Base-by-base conservation (phyloP, 2,113 vertebrate species). In the Pterophyllum scalare region DNA sequence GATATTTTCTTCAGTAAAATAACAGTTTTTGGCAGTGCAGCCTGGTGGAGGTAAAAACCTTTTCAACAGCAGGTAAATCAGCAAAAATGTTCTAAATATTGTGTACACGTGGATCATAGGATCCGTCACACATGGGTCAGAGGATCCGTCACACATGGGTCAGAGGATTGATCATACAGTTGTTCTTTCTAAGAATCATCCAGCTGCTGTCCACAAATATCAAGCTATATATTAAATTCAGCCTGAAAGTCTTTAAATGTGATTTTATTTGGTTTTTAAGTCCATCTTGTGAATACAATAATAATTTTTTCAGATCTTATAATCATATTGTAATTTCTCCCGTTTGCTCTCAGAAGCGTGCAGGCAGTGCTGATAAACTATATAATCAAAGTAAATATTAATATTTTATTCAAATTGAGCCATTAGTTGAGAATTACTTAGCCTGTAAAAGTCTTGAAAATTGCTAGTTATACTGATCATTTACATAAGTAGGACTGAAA, bases 51-150 rank as follows among this genome's bases (percentile, higher is more conserved):
- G n/a, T n/a, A n/a, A 31, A 31, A 31, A 1, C 28, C 28, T 31
- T 31, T 31, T 31, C 28, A 4, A 31, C 28, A 31, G 28, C 17
- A 3, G 24, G 26, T 59, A 31, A 59, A 9, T 7, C 2, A 59
- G 4, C 7, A 31, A 59, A 59, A n/a, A n/a, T n/a, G 24, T 59
- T 28, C 24, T 59, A 10, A 31, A 59, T 31, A 5, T 59, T 5
- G 26, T 7, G 26, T 59, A 0, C 15, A 17, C 33, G 1, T 7
- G n/a, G n/a, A n/a, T n/a, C n/a, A n/a, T n/a, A n/a, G n/a, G n/a
- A n/a, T n/a, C n/a, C n/a, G n/a, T n/a, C n/a, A n/a, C n/a, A n/a
- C n/a, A n/a, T n/a, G n/a, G n/a, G n/a, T n/a, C n/a, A n/a, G n/a
- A n/a, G n/a, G n/a, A n/a, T n/a, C n/a, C n/a, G n/a, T n/a, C n/a